These are phyloP conservation scores for Chymomyza costata DNA, from an alignment of 1,140 invertebrate species.

Conservation along the genomic window DNA sequence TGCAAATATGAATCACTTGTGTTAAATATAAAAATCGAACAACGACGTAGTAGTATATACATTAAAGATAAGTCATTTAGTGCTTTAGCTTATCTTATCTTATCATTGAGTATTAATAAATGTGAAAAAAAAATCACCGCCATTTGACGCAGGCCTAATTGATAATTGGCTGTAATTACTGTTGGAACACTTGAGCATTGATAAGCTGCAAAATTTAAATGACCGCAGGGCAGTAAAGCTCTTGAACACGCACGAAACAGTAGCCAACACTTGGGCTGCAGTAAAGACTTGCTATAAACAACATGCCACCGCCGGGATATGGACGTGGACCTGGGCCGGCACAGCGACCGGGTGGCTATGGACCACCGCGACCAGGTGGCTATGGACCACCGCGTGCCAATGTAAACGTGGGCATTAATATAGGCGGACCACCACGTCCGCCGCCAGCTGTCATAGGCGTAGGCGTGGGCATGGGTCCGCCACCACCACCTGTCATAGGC, in stretches of 20 bases:
- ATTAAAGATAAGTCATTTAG: too few relatives aligned
- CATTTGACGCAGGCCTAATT: constrained; percentile 40
- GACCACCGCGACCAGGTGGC: constrained; percentile 40
- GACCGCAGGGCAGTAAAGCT: constrained; percentile 17
- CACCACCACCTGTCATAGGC: constrained; percentile 52
- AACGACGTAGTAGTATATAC: too few relatives aligned
- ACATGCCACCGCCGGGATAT: constrained; percentile 42
- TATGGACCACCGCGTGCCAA: constrained; percentile 32
- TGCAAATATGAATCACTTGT: too few relatives aligned
- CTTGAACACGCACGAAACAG: constrained; percentile 19
- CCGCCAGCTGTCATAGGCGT: constrained; percentile 2
- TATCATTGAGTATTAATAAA: constrained; percentile 26
- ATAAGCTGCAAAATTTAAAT: constrained; percentile 10
- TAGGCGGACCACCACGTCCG: constrained; percentile 37
- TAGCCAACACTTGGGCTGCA: constrained; percentile 30
- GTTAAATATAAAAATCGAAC: too few relatives aligned
- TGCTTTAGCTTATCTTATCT: constrained; percentile 36
- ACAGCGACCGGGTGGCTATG: constrained; percentile 24
- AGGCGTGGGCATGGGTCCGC: constrained; percentile 10
- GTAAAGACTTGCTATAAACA: constrained; percentile 17
- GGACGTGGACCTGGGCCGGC: constrained; percentile 23
- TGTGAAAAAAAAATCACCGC: constrained; percentile 43
- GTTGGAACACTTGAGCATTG: constrained; percentile 16
- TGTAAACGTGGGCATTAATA: constrained; percentile 60
- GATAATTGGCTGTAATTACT: constrained; percentile 68